Base-by-base conservation (phyloP, 1,140 invertebrate species). In the Spodoptera litura region DNA sequence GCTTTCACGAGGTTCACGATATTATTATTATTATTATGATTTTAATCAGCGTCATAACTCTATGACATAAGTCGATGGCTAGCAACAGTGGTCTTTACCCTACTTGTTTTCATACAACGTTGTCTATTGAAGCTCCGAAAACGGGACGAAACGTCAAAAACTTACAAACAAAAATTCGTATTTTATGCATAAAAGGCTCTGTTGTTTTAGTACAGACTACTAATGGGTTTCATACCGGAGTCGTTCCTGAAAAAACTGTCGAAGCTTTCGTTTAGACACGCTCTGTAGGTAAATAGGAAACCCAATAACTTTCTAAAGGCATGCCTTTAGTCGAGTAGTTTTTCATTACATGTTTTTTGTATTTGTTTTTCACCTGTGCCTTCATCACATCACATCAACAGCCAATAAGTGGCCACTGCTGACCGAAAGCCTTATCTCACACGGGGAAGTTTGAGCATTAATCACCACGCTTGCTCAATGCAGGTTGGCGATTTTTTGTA, bases 121-220 rank as follows among this genome's bases (percentile, higher is more conserved):
- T 74, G 55, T 74, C 71, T 74, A 74, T 61, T 74, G 31, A 74
- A 74, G 20, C 71, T 5, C 20, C 56, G 56, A 74, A 70, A 74
- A 74, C 71, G 71, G 38, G 56, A 51, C 31, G 66, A 15, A 8
- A 74, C 71, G 71, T 74, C 71, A 74, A 74, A 72, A 74, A 59
- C 55, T 74, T 59, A 59, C 68, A 56, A 71, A 71, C 53, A 71
- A 74, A 74, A 61, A 74, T 25, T 13, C 55, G 55, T 51, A 59
- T 74, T 74, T 74, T 74, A 74, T 74, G 56, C 71, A 74, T 59
- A 61, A 74, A 74, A 74, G 56, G 25, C 49, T 70, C 25, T 51
- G 49, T 52, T 70, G 25, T 70, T 53, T 70, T 53, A 52, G 49
- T 70, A 70, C 25, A 51, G 25, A 25, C 20, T 13, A 31, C 49